A percentile compares a stretch with the other conserved stretches of the same genome.
phyloP scores from a whole-genome alignment of 2,113 vertebrate species.

The Noctilio leporinus region DNA sequence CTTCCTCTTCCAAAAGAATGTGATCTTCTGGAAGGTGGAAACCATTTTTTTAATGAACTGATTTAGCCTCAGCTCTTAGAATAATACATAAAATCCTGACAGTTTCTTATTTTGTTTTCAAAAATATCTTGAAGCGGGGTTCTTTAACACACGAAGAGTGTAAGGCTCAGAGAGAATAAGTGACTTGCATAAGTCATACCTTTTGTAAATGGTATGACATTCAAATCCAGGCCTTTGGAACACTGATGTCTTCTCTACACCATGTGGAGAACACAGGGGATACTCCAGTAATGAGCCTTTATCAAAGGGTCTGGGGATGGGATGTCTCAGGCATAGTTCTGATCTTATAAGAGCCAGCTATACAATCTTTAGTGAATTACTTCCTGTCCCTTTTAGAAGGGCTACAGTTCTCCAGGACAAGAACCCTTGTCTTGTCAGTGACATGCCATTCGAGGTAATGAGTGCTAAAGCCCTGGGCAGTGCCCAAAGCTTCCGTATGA shows the following conservation, averaged over 20 bases:
- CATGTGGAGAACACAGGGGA: accelerated
- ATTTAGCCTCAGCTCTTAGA: neutral
- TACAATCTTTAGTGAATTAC: neutral
- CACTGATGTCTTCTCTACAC: neutral
- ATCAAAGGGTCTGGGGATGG: accelerated
- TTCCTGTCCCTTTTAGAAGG: neutral
- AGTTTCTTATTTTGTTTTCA: neutral
- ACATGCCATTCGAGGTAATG: neutral
- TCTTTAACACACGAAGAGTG: neutral
- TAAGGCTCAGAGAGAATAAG: accelerated
- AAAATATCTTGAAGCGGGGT: neutral
- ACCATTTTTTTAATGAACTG: neutral
- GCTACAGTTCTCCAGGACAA: neutral
- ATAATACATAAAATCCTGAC: neutral
- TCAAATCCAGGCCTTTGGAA: neutral
- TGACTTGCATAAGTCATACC: neutral
- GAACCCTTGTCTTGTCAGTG: neutral
- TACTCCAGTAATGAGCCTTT: neutral
- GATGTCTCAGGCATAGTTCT: neutral
- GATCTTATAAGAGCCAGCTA: neutral
- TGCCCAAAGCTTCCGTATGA: neutral
- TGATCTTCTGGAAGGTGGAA: neutral
- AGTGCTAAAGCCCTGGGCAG: neutral
- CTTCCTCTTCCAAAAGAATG: neutral
- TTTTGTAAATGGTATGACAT: neutral